These are phyloP conservation scores for Drosophila fungiperda DNA, from an alignment of 2,888 invertebrate species.

Conservation along the genomic window DNA sequence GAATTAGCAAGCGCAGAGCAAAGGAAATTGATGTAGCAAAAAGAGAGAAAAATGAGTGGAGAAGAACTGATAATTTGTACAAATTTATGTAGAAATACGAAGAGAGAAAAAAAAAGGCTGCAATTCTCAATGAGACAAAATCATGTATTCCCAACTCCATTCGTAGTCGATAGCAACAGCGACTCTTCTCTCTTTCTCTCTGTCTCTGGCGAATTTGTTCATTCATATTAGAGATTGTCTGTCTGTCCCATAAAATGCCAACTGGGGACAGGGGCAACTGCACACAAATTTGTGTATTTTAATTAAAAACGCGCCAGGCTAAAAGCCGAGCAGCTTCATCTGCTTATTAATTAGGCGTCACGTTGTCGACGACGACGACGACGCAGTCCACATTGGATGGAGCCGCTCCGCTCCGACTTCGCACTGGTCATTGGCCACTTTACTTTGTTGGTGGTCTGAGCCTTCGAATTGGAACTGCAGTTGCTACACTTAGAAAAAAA, in stretches of 20 bases:
- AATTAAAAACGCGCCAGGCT: constrained; percentile 75
- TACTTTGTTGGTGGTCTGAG: constrained; percentile 65
- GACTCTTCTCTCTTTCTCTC: not conserved
- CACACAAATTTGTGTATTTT: constrained; percentile 80
- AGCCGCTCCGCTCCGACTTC: constrained; percentile 35
- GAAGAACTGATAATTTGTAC: constrained; percentile 7
- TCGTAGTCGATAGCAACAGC: not conserved
- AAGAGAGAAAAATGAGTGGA: not conserved
- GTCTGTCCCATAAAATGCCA: constrained; percentile 57
- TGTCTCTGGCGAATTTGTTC: constrained; percentile 26
- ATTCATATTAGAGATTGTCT: constrained; percentile 41
- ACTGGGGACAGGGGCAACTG: constrained; percentile 64
- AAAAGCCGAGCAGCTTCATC: constrained; percentile 69
- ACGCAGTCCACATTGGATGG: constrained; percentile 31
- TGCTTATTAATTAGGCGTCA: constrained; percentile 74
- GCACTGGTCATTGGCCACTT: constrained; percentile 49
- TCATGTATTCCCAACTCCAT: constrained; percentile 5
- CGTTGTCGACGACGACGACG: constrained; percentile 28
- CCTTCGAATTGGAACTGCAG: constrained; percentile 30
- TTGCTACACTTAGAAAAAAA: constrained; percentile 13
- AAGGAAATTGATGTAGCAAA: not conserved
- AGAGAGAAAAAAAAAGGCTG: constrained; percentile 49
- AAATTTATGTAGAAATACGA: constrained; percentile 16
- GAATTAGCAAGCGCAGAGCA: constrained; percentile 42
- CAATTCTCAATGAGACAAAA: constrained; percentile 54